Evolutionary conservation across 2,797 vertebrate genomes (phyloP).

Genomic region (Oceanodroma leucorhoa): DNA sequence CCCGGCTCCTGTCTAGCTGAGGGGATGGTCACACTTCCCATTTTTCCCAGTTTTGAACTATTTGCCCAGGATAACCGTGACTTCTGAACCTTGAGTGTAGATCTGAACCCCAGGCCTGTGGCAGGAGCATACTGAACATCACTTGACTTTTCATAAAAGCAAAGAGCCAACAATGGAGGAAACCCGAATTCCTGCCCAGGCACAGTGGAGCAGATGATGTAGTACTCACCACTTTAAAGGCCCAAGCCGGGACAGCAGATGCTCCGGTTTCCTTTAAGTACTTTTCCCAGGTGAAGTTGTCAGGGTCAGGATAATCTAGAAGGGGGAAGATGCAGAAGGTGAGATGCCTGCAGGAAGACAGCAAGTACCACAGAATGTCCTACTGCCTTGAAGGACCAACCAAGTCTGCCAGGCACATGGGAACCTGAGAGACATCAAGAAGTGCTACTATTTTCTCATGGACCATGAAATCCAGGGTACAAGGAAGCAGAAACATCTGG

Average conservation of each 20-base stretch:
- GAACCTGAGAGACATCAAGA: neutral
- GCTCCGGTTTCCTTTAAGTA: slow-evolving; percentile 93
- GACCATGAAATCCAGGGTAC: neutral
- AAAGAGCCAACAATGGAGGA: neutral
- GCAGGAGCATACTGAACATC: neutral
- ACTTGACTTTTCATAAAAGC: neutral
- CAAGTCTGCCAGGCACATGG: neutral
- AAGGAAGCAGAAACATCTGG: neutral
- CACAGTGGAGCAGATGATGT: neutral
- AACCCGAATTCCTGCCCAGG: neutral
- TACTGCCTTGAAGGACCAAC: neutral
- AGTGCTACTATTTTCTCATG: neutral
- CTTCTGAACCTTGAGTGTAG: neutral
- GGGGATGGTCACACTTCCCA: neutral
- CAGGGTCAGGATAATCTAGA: slow-evolving; percentile 92
- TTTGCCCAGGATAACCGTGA: neutral
- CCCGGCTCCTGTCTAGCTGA: neutral
- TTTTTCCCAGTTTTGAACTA: neutral
- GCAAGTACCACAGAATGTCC: neutral
- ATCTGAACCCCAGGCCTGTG: neutral
- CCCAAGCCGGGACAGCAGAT: slow-evolving; percentile 85
- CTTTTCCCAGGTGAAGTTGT: slow-evolving; percentile 90
- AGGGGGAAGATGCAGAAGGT: slow-evolving; percentile 6
- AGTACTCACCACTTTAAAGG: slow-evolving; percentile 89
- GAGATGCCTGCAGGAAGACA: neutral